Evolutionary conservation across 2,888 invertebrate species (phyloP).

Genomic region (Eilema depressum): DNA sequence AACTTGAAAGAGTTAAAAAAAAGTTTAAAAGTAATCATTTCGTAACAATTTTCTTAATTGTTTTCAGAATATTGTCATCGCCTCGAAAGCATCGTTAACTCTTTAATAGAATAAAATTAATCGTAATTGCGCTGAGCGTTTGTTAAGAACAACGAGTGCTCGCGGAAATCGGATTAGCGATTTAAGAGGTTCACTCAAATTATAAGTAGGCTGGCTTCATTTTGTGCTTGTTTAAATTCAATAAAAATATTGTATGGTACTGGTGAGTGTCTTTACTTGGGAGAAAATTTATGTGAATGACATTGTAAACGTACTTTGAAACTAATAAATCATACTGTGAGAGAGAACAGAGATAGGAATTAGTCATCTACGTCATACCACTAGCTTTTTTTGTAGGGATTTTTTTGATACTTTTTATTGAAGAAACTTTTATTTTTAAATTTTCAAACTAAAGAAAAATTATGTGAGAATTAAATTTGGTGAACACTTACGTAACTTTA

Average conservation of each 20-base stretch:
- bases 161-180: conserved; percentile 4
- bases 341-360: too few species aligned
- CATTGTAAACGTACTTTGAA: too few species aligned
- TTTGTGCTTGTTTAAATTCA: conserved; percentile 2
- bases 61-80: conserved; percentile 1
- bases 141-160: background rate
- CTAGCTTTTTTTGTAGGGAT: too few species aligned
- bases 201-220: background rate
- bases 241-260: background rate
- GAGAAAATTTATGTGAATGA: too few species aligned
- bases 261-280: background rate
- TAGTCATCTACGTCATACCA: too few species aligned
- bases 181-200: conserved; percentile 3
- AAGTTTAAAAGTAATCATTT: background rate
- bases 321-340: too few species aligned
- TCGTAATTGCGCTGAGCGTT: background rate
- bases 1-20: background rate
- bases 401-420: too few species aligned
- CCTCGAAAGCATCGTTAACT: background rate
- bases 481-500: too few species aligned
- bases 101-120: conserved; percentile 7
- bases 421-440: too few species aligned
- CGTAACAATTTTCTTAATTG: background rate
- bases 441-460: background rate
- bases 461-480: background rate